Evolutionary conservation across 2,888 invertebrate genomes (phyloP).

Genomic region (Oligia strigilis): DNA sequence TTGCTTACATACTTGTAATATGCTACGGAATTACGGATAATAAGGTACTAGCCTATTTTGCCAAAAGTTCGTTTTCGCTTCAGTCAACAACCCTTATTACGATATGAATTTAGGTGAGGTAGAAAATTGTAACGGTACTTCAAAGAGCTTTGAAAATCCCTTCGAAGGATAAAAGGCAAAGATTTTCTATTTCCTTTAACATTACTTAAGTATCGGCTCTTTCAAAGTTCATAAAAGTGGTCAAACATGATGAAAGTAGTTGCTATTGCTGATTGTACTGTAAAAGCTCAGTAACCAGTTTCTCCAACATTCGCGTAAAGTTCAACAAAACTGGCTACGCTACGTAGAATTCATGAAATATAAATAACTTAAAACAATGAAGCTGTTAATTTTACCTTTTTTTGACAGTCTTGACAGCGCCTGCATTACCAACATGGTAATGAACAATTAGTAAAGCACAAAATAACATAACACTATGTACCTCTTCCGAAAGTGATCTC

Average conservation of each 20-base stretch:
- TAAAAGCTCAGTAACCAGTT: slow-evolving; percentile 58
- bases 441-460: slow-evolving; percentile 57
- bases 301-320: slow-evolving; percentile 35
- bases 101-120: slow-evolving; percentile 41
- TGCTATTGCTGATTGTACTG: slow-evolving; percentile 28
- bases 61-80: slow-evolving; percentile 58
- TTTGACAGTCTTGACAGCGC: slow-evolving; percentile 56
- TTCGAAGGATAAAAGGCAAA: slow-evolving; percentile 23
- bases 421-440: slow-evolving; percentile 63
- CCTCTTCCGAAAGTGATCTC: slow-evolving; percentile 88
- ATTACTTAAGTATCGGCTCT: slow-evolving; percentile 18
- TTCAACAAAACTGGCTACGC: slow-evolving; percentile 49
- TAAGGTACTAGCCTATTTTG: slow-evolving; percentile 69
- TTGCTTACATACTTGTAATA: slow-evolving; percentile 64
- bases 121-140: slow-evolving; percentile 45
- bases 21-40: slow-evolving; percentile 63
- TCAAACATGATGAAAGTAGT: slow-evolving; percentile 32
- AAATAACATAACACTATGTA: slow-evolving; percentile 74
- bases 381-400: slow-evolving; percentile 60
- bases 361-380: slow-evolving; percentile 26
- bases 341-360: slow-evolving; percentile 33
- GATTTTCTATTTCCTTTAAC: slow-evolving; percentile 37
- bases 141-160: slow-evolving; percentile 37
- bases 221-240: slow-evolving; percentile 37
- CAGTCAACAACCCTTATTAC: slow-evolving; percentile 58